Evolutionary conservation across 1,140 invertebrate genomes (phyloP), one percentile per base, ranked within the genome.

Genomic region (Cydia pomonella): DNA sequence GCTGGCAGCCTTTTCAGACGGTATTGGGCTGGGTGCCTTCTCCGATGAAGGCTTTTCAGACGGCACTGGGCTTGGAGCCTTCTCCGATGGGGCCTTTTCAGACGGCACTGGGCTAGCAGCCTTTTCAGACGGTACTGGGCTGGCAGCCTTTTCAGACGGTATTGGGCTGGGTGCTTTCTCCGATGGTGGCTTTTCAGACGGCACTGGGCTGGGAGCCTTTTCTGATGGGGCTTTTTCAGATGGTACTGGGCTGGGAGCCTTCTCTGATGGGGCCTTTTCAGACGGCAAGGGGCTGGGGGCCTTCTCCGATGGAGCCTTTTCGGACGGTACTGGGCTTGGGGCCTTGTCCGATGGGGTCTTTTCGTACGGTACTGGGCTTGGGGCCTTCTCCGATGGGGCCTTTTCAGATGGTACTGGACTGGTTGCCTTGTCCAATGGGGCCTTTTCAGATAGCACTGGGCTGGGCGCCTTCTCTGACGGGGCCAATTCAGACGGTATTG

Each of bases 261-360:
- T 63, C 3, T 63, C 59, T 4, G 23, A 23, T 4, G 23, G 7
- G 0, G 23, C 23, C 59, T 63, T 63, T 0, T 63, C 59, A 25
- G 59, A 63, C 2, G 59, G 59, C 7, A 47, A 5, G 3, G 47
- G 72, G 21, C 21, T 27, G 3, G 74, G 66, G 18, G 44, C n/a
- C 64, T 76, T 76, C 3, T 80, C 76, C 3, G 71, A 72, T 23
- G 21, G 13, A 18, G 53, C 53, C 21, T 59, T 66, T 1, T 29
- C 23, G 10, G 63, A 66, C 1, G 29, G 23, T 23, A 66, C 63
- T 0, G 64, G 29, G 16, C 64, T 69, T 3, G 23, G 1, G 38
- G 23, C 27, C 27, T 66, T 33, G 3, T 4, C 63, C 1, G 23
- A 21, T 0, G 7, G 9, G 2, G 27, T 9, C 7, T 38, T 38